Percentiles rank a stretch among this genome's conserved stretches.
Evolutionary conservation across 2,888 invertebrate species (phyloP).

Genomic region (Dicyrtoma fusca): DNA sequence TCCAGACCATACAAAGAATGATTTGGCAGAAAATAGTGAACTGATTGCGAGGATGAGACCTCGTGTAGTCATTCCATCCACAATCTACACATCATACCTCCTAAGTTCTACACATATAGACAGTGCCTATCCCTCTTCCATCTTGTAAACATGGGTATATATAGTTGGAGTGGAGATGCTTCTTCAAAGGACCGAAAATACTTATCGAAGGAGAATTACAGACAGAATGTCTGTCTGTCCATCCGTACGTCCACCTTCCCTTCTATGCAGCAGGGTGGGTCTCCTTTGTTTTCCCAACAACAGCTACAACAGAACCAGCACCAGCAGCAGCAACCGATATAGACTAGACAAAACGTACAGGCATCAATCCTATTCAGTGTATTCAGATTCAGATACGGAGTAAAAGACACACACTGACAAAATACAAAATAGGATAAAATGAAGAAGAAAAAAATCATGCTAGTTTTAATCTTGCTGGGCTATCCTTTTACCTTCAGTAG

Average conservation of each 20-base stretch:
- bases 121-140: no score
- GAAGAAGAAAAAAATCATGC: slow-evolving; percentile 9
- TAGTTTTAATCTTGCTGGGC: no score
- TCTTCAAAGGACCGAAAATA: no score
- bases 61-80: slow-evolving; percentile 15
- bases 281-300: slow-evolving; percentile 42
- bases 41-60: slow-evolving; percentile 32
- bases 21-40: slow-evolving; percentile 40
- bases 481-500: no score
- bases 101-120: background rate
- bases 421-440: slow-evolving; percentile 14
- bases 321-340: background rate
- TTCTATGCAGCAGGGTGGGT: slow-evolving; percentile 48
- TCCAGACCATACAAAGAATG: slow-evolving; percentile 31
- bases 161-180: background rate
- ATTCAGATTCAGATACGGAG: no score
- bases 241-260: no score
- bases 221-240: no score
- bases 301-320: slow-evolving; percentile 1
- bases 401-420: no score
- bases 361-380: no score
- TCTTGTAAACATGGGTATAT: no score
- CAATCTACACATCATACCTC: slow-evolving; percentile 8
- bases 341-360: no score
- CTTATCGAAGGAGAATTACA: no score